These are phyloP conservation scores for Tupaia tana DNA, from an alignment of 2,113 vertebrate species.

Conservation along the genomic window DNA sequence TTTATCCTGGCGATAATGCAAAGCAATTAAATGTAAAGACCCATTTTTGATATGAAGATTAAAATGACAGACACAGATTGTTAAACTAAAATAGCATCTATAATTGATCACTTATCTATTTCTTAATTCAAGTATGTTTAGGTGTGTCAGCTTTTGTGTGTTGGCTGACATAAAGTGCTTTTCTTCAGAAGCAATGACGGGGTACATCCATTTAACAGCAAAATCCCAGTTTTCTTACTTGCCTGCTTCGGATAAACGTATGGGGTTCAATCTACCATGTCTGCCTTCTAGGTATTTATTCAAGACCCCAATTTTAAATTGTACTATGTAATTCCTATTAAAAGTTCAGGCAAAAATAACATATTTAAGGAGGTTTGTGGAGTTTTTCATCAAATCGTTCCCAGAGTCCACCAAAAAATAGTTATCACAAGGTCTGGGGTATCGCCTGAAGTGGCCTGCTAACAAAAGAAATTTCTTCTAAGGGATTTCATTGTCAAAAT, in stretches of 20 bases:
- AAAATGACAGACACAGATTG: background rate
- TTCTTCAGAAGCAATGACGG: background rate
- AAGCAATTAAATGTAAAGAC: slow-evolving; percentile 32
- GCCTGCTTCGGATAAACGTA: background rate
- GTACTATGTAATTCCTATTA: background rate
- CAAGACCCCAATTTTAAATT: background rate
- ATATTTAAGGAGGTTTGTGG: background rate
- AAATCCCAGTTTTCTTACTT: background rate
- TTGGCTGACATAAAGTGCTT: background rate
- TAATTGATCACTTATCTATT: background rate
- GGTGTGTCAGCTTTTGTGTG: background rate
- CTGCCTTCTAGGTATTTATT: background rate
- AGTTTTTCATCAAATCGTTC: background rate
- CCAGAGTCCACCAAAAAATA: background rate
- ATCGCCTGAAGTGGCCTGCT: background rate
- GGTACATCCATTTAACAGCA: background rate
- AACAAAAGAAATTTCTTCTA: slow-evolving; percentile 16
- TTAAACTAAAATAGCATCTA: background rate
- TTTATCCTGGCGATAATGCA: background rate
- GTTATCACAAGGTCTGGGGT: slow-evolving; percentile 1
- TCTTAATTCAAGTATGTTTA: background rate
- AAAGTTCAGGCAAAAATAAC: background rate
- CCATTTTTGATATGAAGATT: slow-evolving; percentile 16
- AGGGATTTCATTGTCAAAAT: slow-evolving; percentile 34
- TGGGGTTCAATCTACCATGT: background rate